These are phyloP conservation scores for Labia minor DNA, from an alignment of 2,888 invertebrate genomes.

Conservation along the genomic window DNA sequence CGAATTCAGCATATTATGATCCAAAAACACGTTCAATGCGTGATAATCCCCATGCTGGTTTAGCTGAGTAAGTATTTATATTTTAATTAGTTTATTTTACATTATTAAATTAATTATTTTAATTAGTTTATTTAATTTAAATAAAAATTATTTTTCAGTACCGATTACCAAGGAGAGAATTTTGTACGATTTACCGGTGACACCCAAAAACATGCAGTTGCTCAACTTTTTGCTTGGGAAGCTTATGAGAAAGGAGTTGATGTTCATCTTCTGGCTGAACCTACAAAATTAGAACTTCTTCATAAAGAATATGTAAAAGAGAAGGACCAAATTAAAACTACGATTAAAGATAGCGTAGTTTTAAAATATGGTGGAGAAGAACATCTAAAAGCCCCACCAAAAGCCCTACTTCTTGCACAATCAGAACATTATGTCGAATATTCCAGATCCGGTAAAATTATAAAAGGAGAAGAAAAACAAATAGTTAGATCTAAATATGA, in stretches of 20 bases:
- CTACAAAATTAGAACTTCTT: constrained; percentile 88
- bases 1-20: constrained; percentile 96
- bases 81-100: background rate
- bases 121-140: background rate
- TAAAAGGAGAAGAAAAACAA: constrained; percentile 64
- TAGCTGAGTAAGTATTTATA: constrained; percentile 44
- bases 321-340: constrained; percentile 78
- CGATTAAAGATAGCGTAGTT: constrained; percentile 66
- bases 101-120: background rate
- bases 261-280: constrained; percentile 92
- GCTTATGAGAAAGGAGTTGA: constrained; percentile 87
- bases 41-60: constrained; percentile 75
- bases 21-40: constrained; percentile 98
- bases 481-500: constrained; percentile 81
- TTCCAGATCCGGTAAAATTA: constrained; percentile 78
- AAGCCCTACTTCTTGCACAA: constrained; percentile 81
- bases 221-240: constrained; percentile 96
- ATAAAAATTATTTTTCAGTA: constrained; percentile 35
- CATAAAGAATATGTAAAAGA: constrained; percentile 82
- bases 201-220: constrained; percentile 77
- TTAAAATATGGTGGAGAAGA: constrained; percentile 93
- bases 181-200: constrained; percentile 91
- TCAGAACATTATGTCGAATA: constrained; percentile 94
- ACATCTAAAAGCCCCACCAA: constrained; percentile 77
- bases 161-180: constrained; percentile 90